phyloP scores from a whole-genome alignment of 2,797 vertebrate species.

The Scolopax bukidnonensis region DNA sequence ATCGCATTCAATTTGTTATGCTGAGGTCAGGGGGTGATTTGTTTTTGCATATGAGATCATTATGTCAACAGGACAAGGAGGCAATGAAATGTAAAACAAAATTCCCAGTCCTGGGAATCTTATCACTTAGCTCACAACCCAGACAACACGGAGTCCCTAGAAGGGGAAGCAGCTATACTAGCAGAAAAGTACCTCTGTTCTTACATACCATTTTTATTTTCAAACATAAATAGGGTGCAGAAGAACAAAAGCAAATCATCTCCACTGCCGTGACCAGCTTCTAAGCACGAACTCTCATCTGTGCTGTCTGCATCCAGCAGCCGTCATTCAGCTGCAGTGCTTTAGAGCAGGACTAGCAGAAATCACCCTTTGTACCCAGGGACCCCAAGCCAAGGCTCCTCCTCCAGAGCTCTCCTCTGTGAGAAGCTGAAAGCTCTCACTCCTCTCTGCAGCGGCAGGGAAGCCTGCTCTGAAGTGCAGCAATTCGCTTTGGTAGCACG shows the following conservation, averaged over 20 bases:
- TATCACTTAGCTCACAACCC: slow-evolving; percentile 28
- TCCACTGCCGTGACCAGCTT: not conserved
- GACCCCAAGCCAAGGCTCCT: slow-evolving; percentile 88
- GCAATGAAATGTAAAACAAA: slow-evolving; percentile 52
- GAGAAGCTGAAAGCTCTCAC: slow-evolving; percentile 8
- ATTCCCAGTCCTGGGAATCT: slow-evolving; percentile 51
- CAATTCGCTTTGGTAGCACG: not conserved
- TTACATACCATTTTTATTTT: slow-evolving; percentile 17
- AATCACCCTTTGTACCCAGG: slow-evolving; percentile 90
- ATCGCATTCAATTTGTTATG: not conserved
- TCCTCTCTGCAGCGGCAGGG: not conserved
- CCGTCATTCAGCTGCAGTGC: not conserved
- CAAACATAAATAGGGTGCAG: not conserved
- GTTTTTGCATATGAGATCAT: slow-evolving; percentile 54
- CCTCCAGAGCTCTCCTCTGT: slow-evolving; percentile 55
- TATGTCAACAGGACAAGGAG: slow-evolving; percentile 40
- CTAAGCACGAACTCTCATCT: not conserved
- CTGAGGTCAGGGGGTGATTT: slow-evolving; percentile 4
- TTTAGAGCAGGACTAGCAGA: slow-evolving; percentile 35
- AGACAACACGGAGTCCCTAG: slow-evolving; percentile 4
- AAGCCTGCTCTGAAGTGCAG: not conserved
- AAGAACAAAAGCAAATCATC: slow-evolving; percentile 16
- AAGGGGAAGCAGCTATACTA: slow-evolving; percentile 10
- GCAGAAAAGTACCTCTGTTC: slow-evolving; percentile 9
- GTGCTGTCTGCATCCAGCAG: not conserved